Evolutionary conservation across 1,140 invertebrate genomes (phyloP), one percentile per base, ranked within the genome.

Genomic region (Papilio polyxenes): DNA sequence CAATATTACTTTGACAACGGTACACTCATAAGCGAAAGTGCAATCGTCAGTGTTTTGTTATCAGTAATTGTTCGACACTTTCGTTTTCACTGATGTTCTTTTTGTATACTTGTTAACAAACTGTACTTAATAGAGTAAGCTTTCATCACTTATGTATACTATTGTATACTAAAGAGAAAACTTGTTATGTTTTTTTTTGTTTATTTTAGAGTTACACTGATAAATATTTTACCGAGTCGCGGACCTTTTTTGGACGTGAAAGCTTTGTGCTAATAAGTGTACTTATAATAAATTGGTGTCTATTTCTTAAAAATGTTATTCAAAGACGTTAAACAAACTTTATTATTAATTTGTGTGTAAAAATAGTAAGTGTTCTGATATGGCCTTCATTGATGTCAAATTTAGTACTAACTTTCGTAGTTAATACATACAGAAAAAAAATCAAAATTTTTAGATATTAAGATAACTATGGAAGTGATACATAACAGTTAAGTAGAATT

Each of bases 171-270:
- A 31, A 65, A 72, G 65, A 72, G 65, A 72, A 72, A 72, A 72
- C 65, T 37, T 72, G 65, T 72, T 72, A 72, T 72, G 65, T 72
- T 72, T 72, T 56, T 31, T 44, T 44, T 72, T 72, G 13, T 72
- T 72, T 72, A 15, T 72, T 72, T 72, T 72, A 5, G 31, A 56
- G 17, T 56, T 56, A 6, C 13, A 37, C 31, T 72, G 65, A 40
- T 65, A 65, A 65, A 65, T 37, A 37, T 72, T 37, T 72, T 13
- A 6, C 13, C 11, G 65, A 37, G 65, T 62, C 7, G 59, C 1
- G 7, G 23, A 37, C 31, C 65, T 72, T 72, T 72, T 72, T 37
- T 37, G 56, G 56, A 72, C 7, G 65, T 72, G 65, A 72, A 72
- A 72, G 65, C 65, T 72, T 37, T 17, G 65, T 72, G 65, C 11